Evolutionary conservation across 1,140 invertebrate species (phyloP).

Genomic region (Aethina tumida): DNA sequence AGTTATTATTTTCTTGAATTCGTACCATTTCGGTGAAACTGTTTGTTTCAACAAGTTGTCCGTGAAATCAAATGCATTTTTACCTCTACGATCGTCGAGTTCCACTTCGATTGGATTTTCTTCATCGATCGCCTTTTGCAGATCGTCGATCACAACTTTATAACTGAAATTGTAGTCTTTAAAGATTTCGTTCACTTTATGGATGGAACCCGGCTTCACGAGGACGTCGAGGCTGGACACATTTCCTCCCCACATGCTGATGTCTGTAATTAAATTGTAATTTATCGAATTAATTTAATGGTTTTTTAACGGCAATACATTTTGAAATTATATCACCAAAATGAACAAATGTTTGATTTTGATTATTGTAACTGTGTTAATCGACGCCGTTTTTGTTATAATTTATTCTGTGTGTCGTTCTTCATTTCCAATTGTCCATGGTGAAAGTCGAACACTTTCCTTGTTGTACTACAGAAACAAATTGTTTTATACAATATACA

Average conservation of each 20-base stretch:
- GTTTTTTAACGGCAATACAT: neutral
- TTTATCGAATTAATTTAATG: neutral
- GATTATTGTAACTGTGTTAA: too few species aligned
- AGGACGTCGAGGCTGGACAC: constrained; percentile 54
- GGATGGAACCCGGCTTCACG: constrained; percentile 45
- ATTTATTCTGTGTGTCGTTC: too few species aligned
- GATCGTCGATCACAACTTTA: constrained; percentile 58
- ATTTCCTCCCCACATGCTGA: constrained; percentile 60
- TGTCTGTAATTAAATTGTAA: constrained; percentile 39
- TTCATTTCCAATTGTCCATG: too few species aligned
- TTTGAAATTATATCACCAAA: neutral
- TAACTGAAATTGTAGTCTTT: constrained; percentile 48
- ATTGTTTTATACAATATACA: too few species aligned
- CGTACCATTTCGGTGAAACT: too few species aligned
- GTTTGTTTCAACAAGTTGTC: too few species aligned
- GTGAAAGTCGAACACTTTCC: too few species aligned
- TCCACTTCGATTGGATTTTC: constrained; percentile 58
- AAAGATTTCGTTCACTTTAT: constrained; percentile 43
- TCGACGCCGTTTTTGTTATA: too few species aligned
- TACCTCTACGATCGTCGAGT: constrained; percentile 63
- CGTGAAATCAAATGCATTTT: too few species aligned
- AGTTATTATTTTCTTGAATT: constrained; percentile 1
- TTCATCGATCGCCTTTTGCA: constrained; percentile 64
- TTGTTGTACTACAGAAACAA: constrained; percentile 2
- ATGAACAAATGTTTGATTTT: too few species aligned